Percentiles rank a stretch among this genome's conserved stretches.
Evolutionary conservation across 2,113 vertebrate species (phyloP).

Genomic region (Oncorhynchus nerka): DNA sequence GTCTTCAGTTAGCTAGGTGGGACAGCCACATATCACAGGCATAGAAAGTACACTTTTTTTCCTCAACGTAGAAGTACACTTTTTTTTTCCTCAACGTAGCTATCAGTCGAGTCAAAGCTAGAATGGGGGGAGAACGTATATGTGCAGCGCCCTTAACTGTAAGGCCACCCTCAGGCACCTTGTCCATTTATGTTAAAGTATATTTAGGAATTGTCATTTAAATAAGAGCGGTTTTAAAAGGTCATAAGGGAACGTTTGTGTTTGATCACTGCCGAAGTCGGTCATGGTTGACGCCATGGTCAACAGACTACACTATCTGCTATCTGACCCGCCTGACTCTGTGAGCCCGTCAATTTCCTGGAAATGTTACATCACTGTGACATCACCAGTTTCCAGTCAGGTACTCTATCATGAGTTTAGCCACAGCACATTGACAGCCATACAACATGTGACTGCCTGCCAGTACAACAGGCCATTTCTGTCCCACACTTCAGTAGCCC

Average conservation of each 20-base stretch:
- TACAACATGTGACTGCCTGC: conserved; percentile 1
- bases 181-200: no score
- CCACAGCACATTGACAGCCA: not conserved
- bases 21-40: no score
- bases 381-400: not conserved
- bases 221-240: not conserved
- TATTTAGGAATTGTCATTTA: no score
- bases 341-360: not conserved
- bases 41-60: no score
- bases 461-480: not conserved
- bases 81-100: no score
- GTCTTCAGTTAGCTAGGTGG: no score
- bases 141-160: no score
- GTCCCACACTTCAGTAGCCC: no score
- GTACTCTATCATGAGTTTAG: not conserved
- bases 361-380: not conserved
- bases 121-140: no score
- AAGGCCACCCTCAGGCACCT: no score
- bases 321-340: not conserved
- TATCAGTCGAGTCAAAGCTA: no score
- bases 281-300: not conserved
- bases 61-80: no score
- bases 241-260: not conserved
- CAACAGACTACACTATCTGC: not conserved
- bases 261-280: not conserved